Conservation (phyloP, 2,113 vertebrate species). For the Grus americana region DNA sequence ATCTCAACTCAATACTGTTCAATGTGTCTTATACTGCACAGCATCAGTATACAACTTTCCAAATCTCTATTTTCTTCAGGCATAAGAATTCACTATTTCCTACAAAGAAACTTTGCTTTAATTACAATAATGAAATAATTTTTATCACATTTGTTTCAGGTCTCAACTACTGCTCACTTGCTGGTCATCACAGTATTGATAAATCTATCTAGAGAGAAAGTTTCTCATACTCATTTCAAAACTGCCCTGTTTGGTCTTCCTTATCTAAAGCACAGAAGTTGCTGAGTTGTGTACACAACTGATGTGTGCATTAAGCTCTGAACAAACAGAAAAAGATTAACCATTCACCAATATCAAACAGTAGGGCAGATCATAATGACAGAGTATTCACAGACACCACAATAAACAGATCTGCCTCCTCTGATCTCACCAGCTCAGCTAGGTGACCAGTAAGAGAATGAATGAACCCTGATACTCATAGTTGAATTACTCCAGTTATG, state of each 20-base stretch:
- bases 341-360: neutral
- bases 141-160: neutral
- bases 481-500: neutral
- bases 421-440: neutral
- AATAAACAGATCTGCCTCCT: neutral
- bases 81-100: neutral
- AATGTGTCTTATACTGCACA: neutral
- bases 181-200: neutral
- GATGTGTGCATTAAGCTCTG: neutral
- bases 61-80: neutral
- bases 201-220: neutral
- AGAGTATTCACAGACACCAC: neutral
- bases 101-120: accelerated
- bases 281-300: neutral
- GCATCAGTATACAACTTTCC: neutral
- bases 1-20: neutral
- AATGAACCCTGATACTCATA: neutral
- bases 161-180: neutral
- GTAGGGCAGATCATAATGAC: neutral
- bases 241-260: neutral
- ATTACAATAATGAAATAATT: neutral
- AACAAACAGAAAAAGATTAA: neutral
- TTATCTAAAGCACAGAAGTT: neutral
- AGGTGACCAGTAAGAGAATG: neutral
- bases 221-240: neutral